A percentile compares a stretch with the other conserved stretches of the same genome.
Evolutionary conservation across 64 coral and sea anemone genomes (phyloP).

Genomic region (Orbicella faveolata): DNA sequence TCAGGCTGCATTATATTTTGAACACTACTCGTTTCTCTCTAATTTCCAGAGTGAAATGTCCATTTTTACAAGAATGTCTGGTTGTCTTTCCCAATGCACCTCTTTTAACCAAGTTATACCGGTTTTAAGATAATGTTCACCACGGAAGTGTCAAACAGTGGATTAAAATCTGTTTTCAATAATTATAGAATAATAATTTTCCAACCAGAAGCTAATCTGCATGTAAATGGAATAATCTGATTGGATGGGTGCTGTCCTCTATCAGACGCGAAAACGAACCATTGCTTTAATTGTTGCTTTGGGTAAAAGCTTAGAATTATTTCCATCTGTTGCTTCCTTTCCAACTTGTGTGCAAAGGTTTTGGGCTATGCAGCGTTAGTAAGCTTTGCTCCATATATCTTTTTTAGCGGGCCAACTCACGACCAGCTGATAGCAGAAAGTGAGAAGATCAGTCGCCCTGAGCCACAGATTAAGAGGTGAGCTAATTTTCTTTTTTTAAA

Average conservation of each 20-base stretch:
- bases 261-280: not conserved
- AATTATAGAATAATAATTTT: too few relatives aligned
- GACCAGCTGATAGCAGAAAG: conserved; percentile 92
- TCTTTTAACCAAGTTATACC: too few relatives aligned
- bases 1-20: too few relatives aligned
- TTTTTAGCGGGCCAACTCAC: conserved; percentile 87
- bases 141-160: not conserved
- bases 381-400: not conserved
- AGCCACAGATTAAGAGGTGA: conserved; percentile 91
- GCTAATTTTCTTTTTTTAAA: not conserved
- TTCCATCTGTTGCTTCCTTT: too few relatives aligned
- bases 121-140: not conserved
- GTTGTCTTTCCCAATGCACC: too few relatives aligned
- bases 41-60: too few relatives aligned
- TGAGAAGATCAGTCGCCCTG: conserved; percentile 89
- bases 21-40: too few relatives aligned
- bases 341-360: too few relatives aligned
- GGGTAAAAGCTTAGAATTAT: too few relatives aligned
- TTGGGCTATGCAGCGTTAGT: too few relatives aligned
- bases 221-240: not conserved
- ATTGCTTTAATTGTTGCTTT: not conserved
- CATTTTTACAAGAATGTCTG: too few relatives aligned
- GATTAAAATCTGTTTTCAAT: not conserved
- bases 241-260: not conserved
- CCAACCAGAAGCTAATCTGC: not conserved